phyloP scores from a whole-genome alignment of 2,888 invertebrate species.

The Malthinus flaveolus region DNA sequence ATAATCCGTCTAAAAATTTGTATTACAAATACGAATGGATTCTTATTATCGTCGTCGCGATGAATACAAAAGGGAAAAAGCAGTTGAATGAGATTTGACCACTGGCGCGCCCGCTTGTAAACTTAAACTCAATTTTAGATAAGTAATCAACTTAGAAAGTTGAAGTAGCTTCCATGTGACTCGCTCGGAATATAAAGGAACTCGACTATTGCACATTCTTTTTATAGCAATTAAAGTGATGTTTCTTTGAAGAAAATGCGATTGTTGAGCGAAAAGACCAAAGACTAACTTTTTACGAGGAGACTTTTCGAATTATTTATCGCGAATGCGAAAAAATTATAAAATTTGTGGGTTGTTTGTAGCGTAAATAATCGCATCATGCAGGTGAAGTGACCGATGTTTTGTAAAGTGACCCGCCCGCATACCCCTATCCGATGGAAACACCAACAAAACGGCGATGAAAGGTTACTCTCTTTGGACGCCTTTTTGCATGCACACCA shows the following conservation, averaged over 20 bases:
- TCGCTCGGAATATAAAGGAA: slow-evolving; percentile 20
- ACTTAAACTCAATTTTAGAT: slow-evolving; percentile 25
- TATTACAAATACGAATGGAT: background rate
- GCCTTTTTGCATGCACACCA: slow-evolving; percentile 41
- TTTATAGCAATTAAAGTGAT: slow-evolving; percentile 13
- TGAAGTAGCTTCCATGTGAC: slow-evolving; percentile 27
- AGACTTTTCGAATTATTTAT: background rate
- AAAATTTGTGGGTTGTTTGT: too few relatives aligned
- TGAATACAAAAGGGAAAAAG: slow-evolving; percentile 1
- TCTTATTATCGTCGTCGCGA: too few relatives aligned
- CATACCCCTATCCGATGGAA: slow-evolving; percentile 39
- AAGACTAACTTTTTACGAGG: background rate
- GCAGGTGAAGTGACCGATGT: slow-evolving; percentile 38
- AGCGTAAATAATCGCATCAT: slow-evolving; percentile 16
- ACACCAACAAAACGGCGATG: slow-evolving; percentile 34
- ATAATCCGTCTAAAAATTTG: background rate
- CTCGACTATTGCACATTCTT: slow-evolving; percentile 24
- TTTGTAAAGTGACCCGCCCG: slow-evolving; percentile 37
- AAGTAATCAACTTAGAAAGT: slow-evolving; percentile 25
- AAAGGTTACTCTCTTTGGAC: slow-evolving; percentile 36
- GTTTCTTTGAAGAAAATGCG: background rate
- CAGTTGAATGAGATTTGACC: slow-evolving; percentile 15
- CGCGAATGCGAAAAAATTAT: background rate
- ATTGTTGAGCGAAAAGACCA: background rate
- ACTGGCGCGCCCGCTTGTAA: slow-evolving; percentile 6